phyloP scores from a whole-genome alignment of 2,888 invertebrate genomes.

The Andrena minutula region DNA sequence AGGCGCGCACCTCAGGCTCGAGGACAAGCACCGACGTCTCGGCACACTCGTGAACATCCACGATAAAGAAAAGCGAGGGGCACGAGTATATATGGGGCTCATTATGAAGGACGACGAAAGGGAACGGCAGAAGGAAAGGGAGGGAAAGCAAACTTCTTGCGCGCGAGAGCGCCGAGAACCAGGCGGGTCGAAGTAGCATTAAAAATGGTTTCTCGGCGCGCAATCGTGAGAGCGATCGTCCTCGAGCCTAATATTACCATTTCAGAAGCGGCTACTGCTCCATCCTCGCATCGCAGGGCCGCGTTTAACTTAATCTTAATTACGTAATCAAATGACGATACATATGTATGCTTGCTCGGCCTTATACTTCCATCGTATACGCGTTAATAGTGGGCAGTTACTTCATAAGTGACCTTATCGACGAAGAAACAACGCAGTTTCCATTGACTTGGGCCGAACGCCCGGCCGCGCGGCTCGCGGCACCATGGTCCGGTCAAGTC shows the following conservation, averaged over 20 bases:
- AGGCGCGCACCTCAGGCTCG: conserved; percentile 84
- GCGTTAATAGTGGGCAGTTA: conserved; percentile 70
- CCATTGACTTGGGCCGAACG: conserved; percentile 82
- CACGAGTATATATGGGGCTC: conserved; percentile 75
- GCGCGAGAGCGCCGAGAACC: conserved; percentile 46
- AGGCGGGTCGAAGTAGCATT: conserved; percentile 47
- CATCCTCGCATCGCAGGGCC: conserved; percentile 53
- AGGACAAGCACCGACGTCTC: conserved; percentile 84
- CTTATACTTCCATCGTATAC: conserved; percentile 76
- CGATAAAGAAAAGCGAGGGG: conserved; percentile 69
- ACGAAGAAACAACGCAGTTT: conserved; percentile 77
- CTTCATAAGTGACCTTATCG: conserved; percentile 55
- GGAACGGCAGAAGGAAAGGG: conserved; percentile 17
- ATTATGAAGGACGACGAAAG: conserved; percentile 64
- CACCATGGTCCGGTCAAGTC: conserved; percentile 79
- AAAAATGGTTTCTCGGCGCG: conserved; percentile 45
- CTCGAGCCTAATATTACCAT: conserved; percentile 84
- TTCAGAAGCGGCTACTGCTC: conserved; percentile 49
- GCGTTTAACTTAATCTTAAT: conserved; percentile 67
- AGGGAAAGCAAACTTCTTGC: conserved; percentile 49
- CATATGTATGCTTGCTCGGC: conserved; percentile 50
- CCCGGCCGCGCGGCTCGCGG: conserved; percentile 32
- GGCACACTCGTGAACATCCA: conserved; percentile 77
- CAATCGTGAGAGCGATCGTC: conserved; percentile 79
- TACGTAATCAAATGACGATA: conserved; percentile 66